Evolutionary conservation across 1,140 invertebrate genomes (phyloP).

Genomic region (Leptonema lineaticorne): DNA sequence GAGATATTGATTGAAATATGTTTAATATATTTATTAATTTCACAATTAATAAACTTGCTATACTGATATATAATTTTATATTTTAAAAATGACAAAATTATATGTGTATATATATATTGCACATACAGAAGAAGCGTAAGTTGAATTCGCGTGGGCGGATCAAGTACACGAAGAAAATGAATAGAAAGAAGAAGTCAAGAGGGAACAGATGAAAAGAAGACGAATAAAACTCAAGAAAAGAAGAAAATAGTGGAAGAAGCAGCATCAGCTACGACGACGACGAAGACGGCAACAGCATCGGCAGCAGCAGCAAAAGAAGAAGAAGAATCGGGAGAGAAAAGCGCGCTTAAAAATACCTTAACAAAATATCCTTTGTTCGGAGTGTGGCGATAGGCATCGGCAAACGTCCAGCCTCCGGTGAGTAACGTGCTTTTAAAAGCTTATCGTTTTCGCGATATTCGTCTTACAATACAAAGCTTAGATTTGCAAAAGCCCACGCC

Average conservation of each 20-base stretch:
- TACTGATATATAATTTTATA: no score
- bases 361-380: conserved; percentile 32
- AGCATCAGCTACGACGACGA: background rate
- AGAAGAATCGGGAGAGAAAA: background rate
- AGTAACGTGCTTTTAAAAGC: conserved; percentile 33
- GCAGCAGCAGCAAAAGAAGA: background rate
- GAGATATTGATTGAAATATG: no score
- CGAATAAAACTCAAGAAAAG: background rate
- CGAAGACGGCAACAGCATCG: no score
- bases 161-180: background rate
- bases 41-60: no score
- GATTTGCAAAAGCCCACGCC: conserved; percentile 30
- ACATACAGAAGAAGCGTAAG: no score
- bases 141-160: background rate
- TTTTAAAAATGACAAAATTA: no score
- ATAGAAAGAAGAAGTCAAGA: background rate
- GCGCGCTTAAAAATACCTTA: conserved; percentile 23
- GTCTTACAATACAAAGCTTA: conserved; percentile 36
- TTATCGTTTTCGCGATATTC: conserved; percentile 30
- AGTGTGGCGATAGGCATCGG: conserved; percentile 24
- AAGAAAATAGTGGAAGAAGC: background rate
- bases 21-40: no score
- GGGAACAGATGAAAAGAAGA: background rate
- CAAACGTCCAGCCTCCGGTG: conserved; percentile 30
- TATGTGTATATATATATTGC: no score